These are phyloP conservation scores for Cartodere bifasciata DNA, from an alignment of 2,888 invertebrate genomes.

Conservation along the genomic window DNA sequence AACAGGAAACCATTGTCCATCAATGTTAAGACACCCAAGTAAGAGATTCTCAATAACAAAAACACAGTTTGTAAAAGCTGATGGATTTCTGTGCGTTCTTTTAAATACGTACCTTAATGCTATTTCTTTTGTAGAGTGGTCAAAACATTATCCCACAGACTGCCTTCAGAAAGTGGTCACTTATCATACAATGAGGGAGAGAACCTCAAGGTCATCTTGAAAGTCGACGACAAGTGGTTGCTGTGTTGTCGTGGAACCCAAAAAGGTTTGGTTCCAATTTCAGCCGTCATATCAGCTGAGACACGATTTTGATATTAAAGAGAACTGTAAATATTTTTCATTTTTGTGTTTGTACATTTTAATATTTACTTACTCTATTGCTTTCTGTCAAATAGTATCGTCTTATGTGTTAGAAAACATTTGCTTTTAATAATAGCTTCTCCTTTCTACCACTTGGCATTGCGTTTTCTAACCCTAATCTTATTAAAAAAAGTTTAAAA, in stretches of 20 bases:
- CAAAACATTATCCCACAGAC: slow-evolving; percentile 57
- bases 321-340: too few relatives aligned
- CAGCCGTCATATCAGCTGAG: slow-evolving; percentile 46
- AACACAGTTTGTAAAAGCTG: too few relatives aligned
- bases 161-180: slow-evolving; percentile 67
- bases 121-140: slow-evolving; percentile 45
- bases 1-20: slow-evolving; percentile 38
- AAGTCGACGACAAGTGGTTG: slow-evolving; percentile 64
- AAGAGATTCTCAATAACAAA: too few relatives aligned
- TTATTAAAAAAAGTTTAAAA: too few relatives aligned
- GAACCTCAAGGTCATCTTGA: slow-evolving; percentile 55
- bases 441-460: too few relatives aligned
- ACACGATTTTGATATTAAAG: slow-evolving; percentile 24
- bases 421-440: too few relatives aligned
- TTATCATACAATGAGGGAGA: slow-evolving; percentile 68
- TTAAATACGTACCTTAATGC: neutral
- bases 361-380: too few relatives aligned
- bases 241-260: slow-evolving; percentile 63
- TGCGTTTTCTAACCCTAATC: too few relatives aligned
- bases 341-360: slow-evolving; percentile 25
- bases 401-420: too few relatives aligned
- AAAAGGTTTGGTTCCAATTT: slow-evolving; percentile 62
- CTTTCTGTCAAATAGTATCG: too few relatives aligned
- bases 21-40: slow-evolving; percentile 35
- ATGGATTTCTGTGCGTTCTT: neutral